Conservation (phyloP, 2,113 vertebrate genomes). For the Channa argus region DNA sequence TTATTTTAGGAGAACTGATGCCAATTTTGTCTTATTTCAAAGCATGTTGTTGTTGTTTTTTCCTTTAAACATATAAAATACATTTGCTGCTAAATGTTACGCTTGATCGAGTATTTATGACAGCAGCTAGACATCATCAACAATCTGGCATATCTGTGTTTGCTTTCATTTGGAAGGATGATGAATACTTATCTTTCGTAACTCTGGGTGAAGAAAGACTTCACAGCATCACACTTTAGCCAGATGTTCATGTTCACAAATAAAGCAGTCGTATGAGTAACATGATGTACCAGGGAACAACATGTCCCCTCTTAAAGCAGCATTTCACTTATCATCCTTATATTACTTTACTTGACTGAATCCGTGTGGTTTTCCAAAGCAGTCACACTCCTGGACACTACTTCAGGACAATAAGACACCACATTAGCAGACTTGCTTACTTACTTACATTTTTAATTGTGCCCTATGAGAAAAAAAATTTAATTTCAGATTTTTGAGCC, state of each 20-base stretch:
- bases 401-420: too few relatives aligned
- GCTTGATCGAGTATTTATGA: too few relatives aligned
- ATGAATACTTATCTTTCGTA: slow-evolving; percentile 15
- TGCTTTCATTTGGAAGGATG: neutral
- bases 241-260: slow-evolving; percentile 32
- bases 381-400: too few relatives aligned
- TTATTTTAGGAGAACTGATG: too few relatives aligned
- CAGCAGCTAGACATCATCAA: neutral
- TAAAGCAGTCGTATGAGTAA: slow-evolving; percentile 40
- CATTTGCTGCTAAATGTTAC: too few relatives aligned
- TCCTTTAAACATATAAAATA: too few relatives aligned
- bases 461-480: too few relatives aligned
- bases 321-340: neutral
- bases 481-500: neutral
- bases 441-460: too few relatives aligned
- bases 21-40: too few relatives aligned
- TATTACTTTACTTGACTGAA: neutral
- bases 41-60: too few relatives aligned
- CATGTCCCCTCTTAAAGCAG: slow-evolving; percentile 22
- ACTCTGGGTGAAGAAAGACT: neutral
- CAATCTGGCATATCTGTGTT: neutral
- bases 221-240: neutral
- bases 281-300: slow-evolving; percentile 6
- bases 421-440: too few relatives aligned
- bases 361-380: too few relatives aligned